Evolutionary conservation across 92 coral and sea anemone species (phyloP), one percentile per base, ranked within the genome.

Genomic region (Heliopora coerulea): DNA sequence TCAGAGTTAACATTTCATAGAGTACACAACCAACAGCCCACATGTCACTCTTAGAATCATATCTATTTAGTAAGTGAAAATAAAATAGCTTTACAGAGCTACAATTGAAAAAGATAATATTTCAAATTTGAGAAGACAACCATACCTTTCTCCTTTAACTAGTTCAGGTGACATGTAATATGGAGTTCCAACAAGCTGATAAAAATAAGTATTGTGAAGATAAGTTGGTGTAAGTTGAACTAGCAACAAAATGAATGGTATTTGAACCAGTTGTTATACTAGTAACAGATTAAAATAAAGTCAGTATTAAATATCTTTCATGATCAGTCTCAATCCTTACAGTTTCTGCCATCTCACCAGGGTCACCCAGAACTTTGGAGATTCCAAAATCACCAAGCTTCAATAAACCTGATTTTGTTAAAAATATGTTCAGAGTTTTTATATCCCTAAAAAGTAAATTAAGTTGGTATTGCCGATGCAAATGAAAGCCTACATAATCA

Each of bases 341-440:
- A 41, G 96, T 87, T 67, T 92, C 97, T 23, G 97, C 97, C 97
- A 92, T 92, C 58, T 87, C 93, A 65, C 77, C 85, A 23, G 96
- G 86, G 62, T 83, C 88, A 49, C 82, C 86, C 24, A 92, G 87
- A n/a, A 92, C 84, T 62, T 91, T 92, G 29, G 97, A 91, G 26
- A 92, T 92, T 34, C 97, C 97, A 85, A 92, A 92, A 84, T 92
- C 97, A 11, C 97, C 97, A 32, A 92, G 93, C 57, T 92, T 92
- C 54, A 92, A 96, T 18, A 92, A 78, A 4, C 97, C 97, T 72
- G 97, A 85, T 83, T 92, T 92, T 21, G 97, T 92, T 29, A 92
- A 73, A 66, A 92, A 92, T 8, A 92, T 92, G 62, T 92, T 92
- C 61, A 92, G 74, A 1, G 97, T 87, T 62, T 92, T 92, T 68